Conservation (phyloP, 2,888 invertebrate genomes). For the Leptopterna dolabrata region DNA sequence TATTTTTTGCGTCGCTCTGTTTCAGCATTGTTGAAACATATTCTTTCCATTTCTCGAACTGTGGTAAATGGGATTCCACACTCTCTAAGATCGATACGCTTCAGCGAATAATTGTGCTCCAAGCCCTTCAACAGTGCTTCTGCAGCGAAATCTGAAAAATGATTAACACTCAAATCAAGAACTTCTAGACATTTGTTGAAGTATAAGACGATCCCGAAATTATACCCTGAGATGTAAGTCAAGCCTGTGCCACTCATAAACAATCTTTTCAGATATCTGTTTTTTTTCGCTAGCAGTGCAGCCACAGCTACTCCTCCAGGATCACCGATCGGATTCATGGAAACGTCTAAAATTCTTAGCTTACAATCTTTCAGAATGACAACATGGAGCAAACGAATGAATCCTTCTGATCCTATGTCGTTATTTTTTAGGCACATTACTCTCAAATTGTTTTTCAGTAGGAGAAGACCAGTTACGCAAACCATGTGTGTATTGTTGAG, state of each 20-base stretch:
- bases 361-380: conserved; percentile 30
- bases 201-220: conserved; percentile 36
- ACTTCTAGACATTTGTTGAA: conserved; percentile 45
- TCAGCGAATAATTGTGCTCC: conserved; percentile 33
- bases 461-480: conserved; percentile 8
- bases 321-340: conserved; percentile 39
- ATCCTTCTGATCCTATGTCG: conserved; percentile 5
- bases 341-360: conserved; percentile 26
- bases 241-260: conserved; percentile 38
- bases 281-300: conserved; percentile 27
- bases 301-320: conserved; percentile 30
- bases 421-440: conserved; percentile 37
- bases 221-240: conserved; percentile 14
- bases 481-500: conserved; percentile 37
- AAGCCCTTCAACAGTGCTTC: conserved; percentile 28
- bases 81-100: conserved; percentile 42
- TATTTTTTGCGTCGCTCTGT: neutral
- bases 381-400: conserved; percentile 18
- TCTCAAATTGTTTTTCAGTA: neutral
- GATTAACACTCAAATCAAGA: conserved; percentile 42
- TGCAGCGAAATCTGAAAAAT: conserved; percentile 37
- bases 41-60: conserved; percentile 33
- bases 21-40: conserved; percentile 35
- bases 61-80: conserved; percentile 46
- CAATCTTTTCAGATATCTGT: conserved; percentile 1